A percentile compares a stretch with the other conserved stretches of the same genome.
Conservation (phyloP, 1,140 invertebrate genomes). For the Apis dorsata region DNA sequence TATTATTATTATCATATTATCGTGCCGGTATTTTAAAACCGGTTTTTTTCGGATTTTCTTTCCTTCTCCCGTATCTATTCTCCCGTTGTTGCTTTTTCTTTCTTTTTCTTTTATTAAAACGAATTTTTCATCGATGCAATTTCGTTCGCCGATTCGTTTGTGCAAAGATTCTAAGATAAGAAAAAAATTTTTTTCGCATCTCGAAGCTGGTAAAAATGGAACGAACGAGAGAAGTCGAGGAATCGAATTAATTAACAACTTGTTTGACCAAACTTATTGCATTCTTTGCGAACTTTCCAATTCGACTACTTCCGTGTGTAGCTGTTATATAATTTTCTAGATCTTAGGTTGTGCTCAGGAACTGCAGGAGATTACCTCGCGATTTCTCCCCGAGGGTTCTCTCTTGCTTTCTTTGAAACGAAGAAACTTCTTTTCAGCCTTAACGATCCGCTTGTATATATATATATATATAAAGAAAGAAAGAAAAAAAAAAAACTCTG, state of each 20-base stretch:
- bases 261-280: neutral
- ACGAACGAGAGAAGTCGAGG: neutral
- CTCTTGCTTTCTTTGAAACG: neutral
- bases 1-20: no score
- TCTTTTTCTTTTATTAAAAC: neutral
- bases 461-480: no score
- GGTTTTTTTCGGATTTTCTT: neutral
- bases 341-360: neutral
- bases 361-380: conserved; percentile 13
- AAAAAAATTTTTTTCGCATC: neutral
- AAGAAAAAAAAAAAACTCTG: neutral
- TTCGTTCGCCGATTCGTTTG: no score
- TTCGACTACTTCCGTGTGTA: conserved; percentile 20
- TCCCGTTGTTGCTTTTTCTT: neutral
- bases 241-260: conserved; percentile 30
- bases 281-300: conserved; percentile 34
- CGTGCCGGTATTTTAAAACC: neutral
- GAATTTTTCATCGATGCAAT: neutral
- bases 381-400: neutral
- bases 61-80: neutral
- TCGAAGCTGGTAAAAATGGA: neutral
- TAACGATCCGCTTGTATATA: neutral
- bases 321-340: conserved; percentile 32
- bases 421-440: neutral
- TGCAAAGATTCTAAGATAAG: neutral